Base-by-base conservation (phyloP, 1,140 invertebrate genomes). In the Rhynchophorus ferrugineus region DNA sequence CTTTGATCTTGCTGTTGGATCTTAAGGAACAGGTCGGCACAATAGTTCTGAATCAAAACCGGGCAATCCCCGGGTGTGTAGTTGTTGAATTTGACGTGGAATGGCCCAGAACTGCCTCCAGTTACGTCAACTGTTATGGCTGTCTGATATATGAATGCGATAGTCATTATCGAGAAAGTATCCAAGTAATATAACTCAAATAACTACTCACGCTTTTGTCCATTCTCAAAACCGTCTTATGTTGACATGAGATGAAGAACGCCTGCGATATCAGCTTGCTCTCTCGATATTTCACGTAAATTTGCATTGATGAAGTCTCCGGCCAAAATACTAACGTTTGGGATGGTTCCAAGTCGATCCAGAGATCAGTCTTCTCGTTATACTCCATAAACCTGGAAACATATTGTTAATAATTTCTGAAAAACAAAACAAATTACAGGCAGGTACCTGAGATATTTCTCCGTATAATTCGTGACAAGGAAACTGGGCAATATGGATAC, bases 401-500 rank as follows among this genome's bases (percentile, higher is more conserved):
- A 33, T 9, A 22, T 29, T 29, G 11, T 29, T 29, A 29, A 29
- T 29, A 6, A 29, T 29, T 29, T 29, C 24, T 6, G 11, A 11
- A 29, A 29, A 29, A 29, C 24, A 29, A 29, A 29, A 6, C 5
- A 29, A 29, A 29, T 11, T 6, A 29, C 5, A 29, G 11, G 24
- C 11, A 11, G 11, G 24, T 43, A 66, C 66, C 68, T 69, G 14
- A 91, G 67, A 35, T 79, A 76, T 52, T 77, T 75, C 50, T 77
- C 77, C 0, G 82, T 85, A 55, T 83, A 80, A 69, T 94, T 94
- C 44, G 77, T 76, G 0, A 93, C 77, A 43, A 90, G 74, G 69
- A 91, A 92, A 71, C 87, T 91, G 0, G 91, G 89, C 11, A 88
- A 73, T 19, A 93, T 79, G 0, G 87, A 89, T 3, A 92, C 79